These are phyloP conservation scores for Atherinomorus stipes DNA, from an alignment of 2,113 vertebrate genomes.

Conservation along the genomic window DNA sequence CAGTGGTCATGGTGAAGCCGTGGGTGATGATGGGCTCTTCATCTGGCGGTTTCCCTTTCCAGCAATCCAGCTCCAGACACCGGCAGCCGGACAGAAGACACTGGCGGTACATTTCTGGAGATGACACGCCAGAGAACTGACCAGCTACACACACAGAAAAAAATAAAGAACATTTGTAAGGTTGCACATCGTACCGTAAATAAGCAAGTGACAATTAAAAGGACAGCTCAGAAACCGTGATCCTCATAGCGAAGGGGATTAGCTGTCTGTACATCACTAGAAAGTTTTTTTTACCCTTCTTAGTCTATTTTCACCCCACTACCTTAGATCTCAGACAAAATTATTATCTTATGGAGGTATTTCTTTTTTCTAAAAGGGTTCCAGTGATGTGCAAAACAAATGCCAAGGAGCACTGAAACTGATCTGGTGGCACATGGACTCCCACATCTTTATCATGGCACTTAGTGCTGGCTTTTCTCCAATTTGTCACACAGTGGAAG, in stretches of 20 bases:
- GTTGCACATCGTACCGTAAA: neutral
- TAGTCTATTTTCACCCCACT: too few relatives aligned
- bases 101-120: conserved; percentile 98
- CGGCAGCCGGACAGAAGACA: conserved; percentile 93
- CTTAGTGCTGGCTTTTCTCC: too few relatives aligned
- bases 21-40: conserved; percentile 99
- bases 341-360: too few relatives aligned
- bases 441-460: too few relatives aligned
- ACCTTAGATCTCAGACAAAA: too few relatives aligned
- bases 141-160: conserved; percentile 83
- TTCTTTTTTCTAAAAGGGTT: too few relatives aligned
- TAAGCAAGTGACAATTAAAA: neutral
- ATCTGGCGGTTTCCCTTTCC: conserved; percentile 95
- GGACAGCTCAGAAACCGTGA: neutral
- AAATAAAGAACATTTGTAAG: neutral
- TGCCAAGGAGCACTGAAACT: too few relatives aligned
- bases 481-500: too few relatives aligned
- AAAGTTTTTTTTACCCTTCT: too few relatives aligned
- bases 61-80: conserved; percentile 97
- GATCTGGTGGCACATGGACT: too few relatives aligned
- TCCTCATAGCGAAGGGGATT: neutral
- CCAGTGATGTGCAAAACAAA: too few relatives aligned
- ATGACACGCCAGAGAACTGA: conserved; percentile 95
- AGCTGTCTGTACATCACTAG: too few relatives aligned
- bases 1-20: conserved; percentile 98